Conservation (phyloP, 2,888 invertebrate species). For the Hofmannophila pseudospretella region DNA sequence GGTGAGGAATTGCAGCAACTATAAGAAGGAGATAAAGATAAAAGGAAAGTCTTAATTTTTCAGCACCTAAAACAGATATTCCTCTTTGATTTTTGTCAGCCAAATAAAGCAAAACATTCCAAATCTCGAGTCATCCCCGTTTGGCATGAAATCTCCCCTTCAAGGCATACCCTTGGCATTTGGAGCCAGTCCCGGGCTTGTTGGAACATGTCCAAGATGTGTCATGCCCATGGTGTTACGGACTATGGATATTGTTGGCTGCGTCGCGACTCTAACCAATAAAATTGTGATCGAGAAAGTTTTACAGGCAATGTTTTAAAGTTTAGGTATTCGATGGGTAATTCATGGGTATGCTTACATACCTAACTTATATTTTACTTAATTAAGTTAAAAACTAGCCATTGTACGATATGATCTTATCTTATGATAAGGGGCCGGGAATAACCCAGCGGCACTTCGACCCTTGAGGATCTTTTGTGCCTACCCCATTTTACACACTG, state of each 20-base stretch:
- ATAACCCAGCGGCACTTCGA: too few relatives aligned
- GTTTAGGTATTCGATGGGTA: too few relatives aligned
- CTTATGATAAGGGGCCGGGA: too few relatives aligned
- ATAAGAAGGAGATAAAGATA: too few relatives aligned
- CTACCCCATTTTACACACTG: too few relatives aligned
- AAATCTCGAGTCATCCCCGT: conserved; percentile 1
- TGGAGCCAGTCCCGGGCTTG: conserved; percentile 21
- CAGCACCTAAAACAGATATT: too few relatives aligned
- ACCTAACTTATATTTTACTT: too few relatives aligned
- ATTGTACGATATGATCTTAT: too few relatives aligned
- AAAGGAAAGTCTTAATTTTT: background rate
- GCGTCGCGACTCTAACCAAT: conserved; percentile 26
- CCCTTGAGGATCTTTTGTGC: too few relatives aligned
- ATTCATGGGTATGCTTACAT: too few relatives aligned
- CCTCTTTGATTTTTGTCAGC: background rate
- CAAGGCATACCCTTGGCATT: conserved; percentile 45
- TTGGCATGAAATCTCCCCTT: conserved; percentile 24
- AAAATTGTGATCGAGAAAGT: background rate
- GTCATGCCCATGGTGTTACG: conserved; percentile 19
- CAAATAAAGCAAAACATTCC: background rate
- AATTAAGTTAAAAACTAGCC: too few relatives aligned
- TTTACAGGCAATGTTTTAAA: background rate
- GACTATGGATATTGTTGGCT: conserved; percentile 2
- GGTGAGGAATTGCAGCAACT: too few relatives aligned
- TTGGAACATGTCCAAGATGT: conserved; percentile 47